A percentile compares a stretch with the other conserved stretches of the same genome.
phyloP scores from a whole-genome alignment of 2,113 vertebrate genomes.

The Festucalex cinctus region DNA sequence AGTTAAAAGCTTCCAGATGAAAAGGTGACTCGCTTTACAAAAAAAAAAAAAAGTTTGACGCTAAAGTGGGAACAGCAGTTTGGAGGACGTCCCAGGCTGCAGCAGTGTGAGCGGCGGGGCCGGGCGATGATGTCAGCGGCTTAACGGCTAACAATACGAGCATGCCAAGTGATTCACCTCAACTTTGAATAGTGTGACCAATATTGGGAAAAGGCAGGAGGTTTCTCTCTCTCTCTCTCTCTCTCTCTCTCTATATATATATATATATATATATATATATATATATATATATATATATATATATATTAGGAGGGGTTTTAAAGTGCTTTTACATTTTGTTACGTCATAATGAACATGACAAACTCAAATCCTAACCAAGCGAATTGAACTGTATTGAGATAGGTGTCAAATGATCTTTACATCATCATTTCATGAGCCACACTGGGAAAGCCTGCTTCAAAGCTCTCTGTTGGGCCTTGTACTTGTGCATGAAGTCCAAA shows the following conservation, averaged over 20 bases:
- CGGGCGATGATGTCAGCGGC: constrained; percentile 45
- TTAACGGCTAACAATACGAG: neutral
- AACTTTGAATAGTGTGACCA: constrained; percentile 10
- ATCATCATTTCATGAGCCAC: too few relatives aligned
- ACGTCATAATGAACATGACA: too few relatives aligned
- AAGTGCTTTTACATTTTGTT: too few relatives aligned
- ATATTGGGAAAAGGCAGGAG: constrained; percentile 37
- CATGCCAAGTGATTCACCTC: neutral
- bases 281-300: too few relatives aligned
- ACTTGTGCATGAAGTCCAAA: too few relatives aligned
- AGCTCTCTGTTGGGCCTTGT: neutral
- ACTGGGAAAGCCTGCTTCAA: neutral
- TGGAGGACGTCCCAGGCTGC: constrained; percentile 44
- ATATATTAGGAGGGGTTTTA: too few relatives aligned
- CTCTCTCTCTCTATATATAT: too few relatives aligned
- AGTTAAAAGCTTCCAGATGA: constrained; percentile 35
- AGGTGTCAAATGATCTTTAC: too few relatives aligned
- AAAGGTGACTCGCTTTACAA: constrained; percentile 19
- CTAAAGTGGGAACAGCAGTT: constrained; percentile 20
- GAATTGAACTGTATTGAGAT: too few relatives aligned
- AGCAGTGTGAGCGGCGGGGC: constrained; percentile 37
- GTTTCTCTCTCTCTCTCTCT: constrained; percentile 26
- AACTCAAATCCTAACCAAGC: too few relatives aligned
- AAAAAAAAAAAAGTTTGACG: neutral
- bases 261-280: too few relatives aligned